Base-by-base conservation (phyloP, 2,888 invertebrate genomes). In the Acronicta leporina region DNA sequence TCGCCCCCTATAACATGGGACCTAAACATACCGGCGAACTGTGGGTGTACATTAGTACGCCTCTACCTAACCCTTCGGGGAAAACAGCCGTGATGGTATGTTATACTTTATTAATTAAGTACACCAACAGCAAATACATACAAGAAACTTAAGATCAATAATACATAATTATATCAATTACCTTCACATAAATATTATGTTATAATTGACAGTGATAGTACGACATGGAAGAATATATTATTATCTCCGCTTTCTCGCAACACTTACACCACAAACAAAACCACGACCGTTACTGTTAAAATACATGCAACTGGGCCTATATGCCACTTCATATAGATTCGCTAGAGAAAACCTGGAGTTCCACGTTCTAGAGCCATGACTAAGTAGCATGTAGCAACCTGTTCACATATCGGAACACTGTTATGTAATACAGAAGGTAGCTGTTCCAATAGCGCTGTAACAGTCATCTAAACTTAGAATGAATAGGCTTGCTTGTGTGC, bases 291-390 rank as follows among this genome's bases (percentile, higher is more conserved):
- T 63, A 73, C 44, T 50, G 50, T 67, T 63, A 44, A 57, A 59
- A 63, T 56, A 68, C 65, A 73, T 67, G 61, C 53, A 71, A 63
- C 51, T 61, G 48, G 74, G 51, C 45, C 53, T 58, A 33, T 42
- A 57, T 56, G 53, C 57, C 49, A 66, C 72, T 70, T 79, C 77
- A 68, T 78, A 78, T 66, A 67, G 66, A 77, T 73, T 81, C 81
- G 83, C 84, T 80, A 78, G 82, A 80, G 80, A 85, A 82, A 74
- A 30, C 45, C 72, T 50, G 45, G 10, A 27, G 38, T 13, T 56
- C 49, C 56, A 50, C 41, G 49, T 56, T 51, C 53, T 41, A 25
- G 16, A 63, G 63, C 62, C 51, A 46, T 69, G 65, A 69, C 65
- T 64, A 45, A 72, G 65, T 49, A 56, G 42, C 41, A 53, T 61